Percentiles rank a stretch among this genome's conserved stretches.
Evolutionary conservation across 2,113 vertebrate species (phyloP).

Genomic region (Tauraco erythrolophus): DNA sequence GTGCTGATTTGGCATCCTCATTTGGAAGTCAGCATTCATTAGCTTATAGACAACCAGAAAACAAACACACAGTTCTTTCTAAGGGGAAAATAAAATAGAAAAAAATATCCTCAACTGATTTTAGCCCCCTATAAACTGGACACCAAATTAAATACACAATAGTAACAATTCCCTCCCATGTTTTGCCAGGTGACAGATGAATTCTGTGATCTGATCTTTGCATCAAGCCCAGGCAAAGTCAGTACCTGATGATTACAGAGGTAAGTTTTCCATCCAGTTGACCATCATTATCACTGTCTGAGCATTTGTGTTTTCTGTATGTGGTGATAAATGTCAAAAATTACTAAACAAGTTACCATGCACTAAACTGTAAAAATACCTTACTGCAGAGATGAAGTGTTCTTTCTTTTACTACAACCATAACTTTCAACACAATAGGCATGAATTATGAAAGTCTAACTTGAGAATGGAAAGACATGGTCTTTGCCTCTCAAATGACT

Average conservation of each 20-base stretch:
- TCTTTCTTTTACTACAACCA: not conserved
- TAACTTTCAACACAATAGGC: not conserved
- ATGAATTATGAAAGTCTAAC: not conserved
- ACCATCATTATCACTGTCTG: not conserved
- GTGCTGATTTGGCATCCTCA: not conserved
- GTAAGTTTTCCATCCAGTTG: not conserved
- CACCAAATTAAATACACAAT: not conserved
- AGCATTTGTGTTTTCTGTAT: not conserved
- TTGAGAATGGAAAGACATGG: not conserved
- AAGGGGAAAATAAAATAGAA: not conserved
- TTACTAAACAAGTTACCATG: not conserved
- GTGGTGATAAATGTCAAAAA: not conserved
- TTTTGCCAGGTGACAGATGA: not conserved
- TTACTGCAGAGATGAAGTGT: not conserved
- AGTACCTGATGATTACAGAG: not conserved
- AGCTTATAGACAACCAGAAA: not conserved
- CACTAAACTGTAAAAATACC: not conserved
- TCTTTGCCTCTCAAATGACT: not conserved
- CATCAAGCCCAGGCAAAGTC: not conserved
- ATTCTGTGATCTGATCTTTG: not conserved
- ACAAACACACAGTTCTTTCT: not conserved
- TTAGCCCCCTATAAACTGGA: not conserved
- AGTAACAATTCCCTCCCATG: not conserved
- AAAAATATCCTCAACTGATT: not conserved
- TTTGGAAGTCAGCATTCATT: not conserved